These are phyloP conservation scores for Asobara japonica DNA, from an alignment of 1,140 invertebrate genomes.

Conservation along the genomic window DNA sequence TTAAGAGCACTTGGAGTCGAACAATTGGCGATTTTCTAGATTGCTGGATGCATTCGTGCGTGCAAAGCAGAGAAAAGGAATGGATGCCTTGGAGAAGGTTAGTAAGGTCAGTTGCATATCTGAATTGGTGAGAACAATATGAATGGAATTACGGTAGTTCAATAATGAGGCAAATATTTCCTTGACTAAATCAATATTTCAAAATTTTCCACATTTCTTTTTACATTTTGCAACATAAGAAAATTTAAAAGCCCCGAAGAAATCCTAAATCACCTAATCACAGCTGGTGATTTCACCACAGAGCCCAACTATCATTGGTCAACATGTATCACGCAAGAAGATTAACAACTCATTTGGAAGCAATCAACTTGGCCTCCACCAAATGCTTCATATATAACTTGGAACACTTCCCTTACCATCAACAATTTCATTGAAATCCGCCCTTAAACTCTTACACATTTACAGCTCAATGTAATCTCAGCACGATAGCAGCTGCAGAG, in stretches of 20 bases:
- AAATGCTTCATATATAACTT: background rate
- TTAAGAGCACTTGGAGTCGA: background rate
- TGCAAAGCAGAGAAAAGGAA: background rate
- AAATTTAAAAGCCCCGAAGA: no score
- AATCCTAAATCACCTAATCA: background rate
- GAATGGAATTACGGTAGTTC: background rate
- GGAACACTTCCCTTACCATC: background rate
- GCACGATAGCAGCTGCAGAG: no score
- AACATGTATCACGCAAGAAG: background rate
- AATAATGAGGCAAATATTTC: no score
- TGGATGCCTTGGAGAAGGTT: no score
- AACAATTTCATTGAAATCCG: background rate
- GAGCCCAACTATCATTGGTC: background rate
- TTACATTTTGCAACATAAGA: no score
- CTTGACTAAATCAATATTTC: no score
- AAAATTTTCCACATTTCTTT: no score
- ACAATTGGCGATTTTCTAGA: background rate
- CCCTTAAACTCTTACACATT: no score
- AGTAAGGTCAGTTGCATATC: background rate
- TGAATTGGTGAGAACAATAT: background rate
- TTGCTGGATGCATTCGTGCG: slow-evolving; percentile 1
- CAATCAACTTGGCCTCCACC: background rate
- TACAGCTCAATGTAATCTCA: no score
- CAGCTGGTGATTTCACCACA: slow-evolving; percentile 20
- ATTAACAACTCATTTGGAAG: slow-evolving; percentile 12